Base-by-base conservation (phyloP, 2,888 invertebrate species). In the Megaustenia siamemsis region DNA sequence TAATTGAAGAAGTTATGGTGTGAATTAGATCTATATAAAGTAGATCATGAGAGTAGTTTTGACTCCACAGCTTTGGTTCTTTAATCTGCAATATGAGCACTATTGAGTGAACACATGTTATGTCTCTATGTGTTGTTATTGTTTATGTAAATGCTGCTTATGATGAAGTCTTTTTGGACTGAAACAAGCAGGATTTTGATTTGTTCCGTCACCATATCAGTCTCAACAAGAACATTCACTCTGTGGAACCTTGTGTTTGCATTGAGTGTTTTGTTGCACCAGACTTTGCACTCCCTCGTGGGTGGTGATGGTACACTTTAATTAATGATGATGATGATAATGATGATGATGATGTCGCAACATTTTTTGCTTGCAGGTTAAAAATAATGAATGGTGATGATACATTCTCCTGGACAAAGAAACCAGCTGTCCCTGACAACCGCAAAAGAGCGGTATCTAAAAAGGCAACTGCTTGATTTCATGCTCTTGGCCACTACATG, bases 371-470 rank as follows among this genome's bases (percentile, higher is more conserved):
- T 84, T 84, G 80, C 80, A 80, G 80, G 84, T 80, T 49, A 80
- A 84, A 56, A 53, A 84, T 75, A 71, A 84, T 84, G 84, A 84
- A 80, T 84, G 80, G 78, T 84, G 80, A 66, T 76, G 63, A 76
- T 68, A 49, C 83, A 68, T 68, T 77, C 38, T 12, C 69, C 32
- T 84, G 84, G 78, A 45, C 79, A 79, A 84, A 84, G 84, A 84
- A 79, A 73, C 84, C 78, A 63, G 56, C 79, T 69, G 38, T 40
- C 35, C 84, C 79, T 73, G 69, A 45, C 84, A 79, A 53, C 60
- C 66, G 71, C 84, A 84, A 79, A 84, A 69, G 71, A 77, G 84
- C 63, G 71, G 73, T 84, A 66, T 77, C 71, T 18, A 84, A 84
- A 71, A 78, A 84, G 83, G 84, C 84, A 84, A 77, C 66, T 69